A percentile compares a stretch with the other conserved stretches of the same genome.
These are phyloP conservation scores for Rosalia funebris DNA, from an alignment of 2,888 invertebrate species.

Conservation along the genomic window DNA sequence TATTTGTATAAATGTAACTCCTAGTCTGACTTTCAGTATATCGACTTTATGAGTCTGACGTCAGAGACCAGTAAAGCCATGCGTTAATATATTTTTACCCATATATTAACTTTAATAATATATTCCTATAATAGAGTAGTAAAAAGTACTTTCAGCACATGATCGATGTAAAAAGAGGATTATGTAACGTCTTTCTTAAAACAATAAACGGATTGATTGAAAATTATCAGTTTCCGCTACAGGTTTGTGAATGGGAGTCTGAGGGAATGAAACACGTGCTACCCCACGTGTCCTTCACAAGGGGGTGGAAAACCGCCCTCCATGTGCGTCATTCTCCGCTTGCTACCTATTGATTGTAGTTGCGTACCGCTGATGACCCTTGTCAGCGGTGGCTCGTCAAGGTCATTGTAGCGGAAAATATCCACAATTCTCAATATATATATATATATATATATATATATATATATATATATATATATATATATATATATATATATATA, in stretches of 20 bases:
- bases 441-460: too few species aligned
- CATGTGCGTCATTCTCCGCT: constrained; percentile 61
- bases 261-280: constrained; percentile 58
- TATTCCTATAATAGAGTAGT: too few species aligned
- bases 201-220: constrained; percentile 35
- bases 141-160: too few species aligned
- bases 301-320: constrained; percentile 55
- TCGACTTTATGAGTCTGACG: too few species aligned
- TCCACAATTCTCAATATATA: background rate
- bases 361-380: constrained; percentile 47
- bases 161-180: too few species aligned
- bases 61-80: background rate
- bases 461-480: too few species aligned
- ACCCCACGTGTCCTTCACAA: constrained; percentile 60
- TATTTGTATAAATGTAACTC: too few species aligned
- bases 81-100: background rate
- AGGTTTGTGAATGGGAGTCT: constrained; percentile 56
- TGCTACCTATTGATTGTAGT: constrained; percentile 59
- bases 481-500: too few species aligned
- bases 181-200: background rate
- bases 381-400: constrained; percentile 39
- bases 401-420: constrained; percentile 19
- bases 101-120: too few species aligned
- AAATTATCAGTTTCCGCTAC: constrained; percentile 54
- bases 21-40: too few species aligned